Evolutionary conservation across 2,888 invertebrate species (phyloP), one percentile per base, ranked within the genome.

Genomic region (Conus canariensis): DNA sequence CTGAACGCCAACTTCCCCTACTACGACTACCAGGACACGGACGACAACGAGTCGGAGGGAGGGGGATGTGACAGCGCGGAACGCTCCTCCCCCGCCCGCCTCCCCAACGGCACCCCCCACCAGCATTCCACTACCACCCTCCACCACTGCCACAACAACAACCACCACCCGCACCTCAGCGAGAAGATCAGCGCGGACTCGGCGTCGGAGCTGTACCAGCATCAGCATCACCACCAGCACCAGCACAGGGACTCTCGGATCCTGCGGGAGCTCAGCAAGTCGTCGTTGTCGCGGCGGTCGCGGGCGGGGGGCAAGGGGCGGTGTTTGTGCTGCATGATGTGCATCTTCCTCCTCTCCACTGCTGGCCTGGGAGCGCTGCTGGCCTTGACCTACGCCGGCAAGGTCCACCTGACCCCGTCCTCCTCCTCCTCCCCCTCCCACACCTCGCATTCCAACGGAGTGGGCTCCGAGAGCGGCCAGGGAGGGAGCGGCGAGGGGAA

Each of bases 301-400:
- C 30, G 88, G 58, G 85, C 85, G 6, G 89, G 89, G 19, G 59
- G 89, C 85, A 89, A 89, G 58, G 89, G 89, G 2, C 85, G 89
- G 70, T 89, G 89, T 58, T 30, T 89, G 89, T 89, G 89, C 12
- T 89, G 89, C 77, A 85, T 89, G 85, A 85, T 89, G 89, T 89
- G 89, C 67, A 45, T 89, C 25, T 89, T 89, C 58, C 77, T 89
- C 59, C 85, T 89, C 25, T 89, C 89, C 89, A 89, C 89, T 12
- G 89, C 89, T n/a, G 89, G 89, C 9, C 85, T 89, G 70, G 89
- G 85, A 9, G 89, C 89, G 30, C 74, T 89, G 58, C 85, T 89
- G 85, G 85, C 74, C 25, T 59, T 89, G 85, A 89, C 60, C 30
- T 89, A 89, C 85, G 89, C 89, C n/a, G 89, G 89, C 30, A 67